These are phyloP conservation scores for Quadroppia sp. DNA, from an alignment of 2,888 invertebrate genomes.

Conservation along the genomic window DNA sequence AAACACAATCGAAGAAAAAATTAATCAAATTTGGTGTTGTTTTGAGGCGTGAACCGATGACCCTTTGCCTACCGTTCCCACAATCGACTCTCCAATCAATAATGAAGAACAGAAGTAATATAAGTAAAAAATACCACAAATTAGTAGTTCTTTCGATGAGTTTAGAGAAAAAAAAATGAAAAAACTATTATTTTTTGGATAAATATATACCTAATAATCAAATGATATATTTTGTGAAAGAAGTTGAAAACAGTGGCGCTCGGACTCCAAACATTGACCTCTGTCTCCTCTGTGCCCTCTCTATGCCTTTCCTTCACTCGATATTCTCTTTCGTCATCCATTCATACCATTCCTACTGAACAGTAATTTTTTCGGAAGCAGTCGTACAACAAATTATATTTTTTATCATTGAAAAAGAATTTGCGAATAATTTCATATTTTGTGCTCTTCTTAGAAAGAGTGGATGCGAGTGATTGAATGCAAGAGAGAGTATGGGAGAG, in stretches of 20 bases:
- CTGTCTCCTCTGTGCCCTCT: neutral
- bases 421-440: slow-evolving; percentile 30
- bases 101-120: neutral
- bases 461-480: neutral
- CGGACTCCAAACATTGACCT: slow-evolving; percentile 12
- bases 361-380: slow-evolving; percentile 26
- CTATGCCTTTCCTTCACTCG: neutral
- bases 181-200: slow-evolving; percentile 2
- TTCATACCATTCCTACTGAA: slow-evolving; percentile 20
- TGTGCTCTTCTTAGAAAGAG: slow-evolving; percentile 16
- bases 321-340: neutral
- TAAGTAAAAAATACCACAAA: neutral
- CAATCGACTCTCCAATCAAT: slow-evolving; percentile 6
- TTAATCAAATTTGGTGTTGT: slow-evolving; percentile 36
- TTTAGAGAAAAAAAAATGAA: neutral
- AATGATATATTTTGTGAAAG: neutral
- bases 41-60: slow-evolving; percentile 13
- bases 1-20: neutral
- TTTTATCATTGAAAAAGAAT: slow-evolving; percentile 18
- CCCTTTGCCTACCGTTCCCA: slow-evolving; percentile 35
- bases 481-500: slow-evolving; percentile 26
- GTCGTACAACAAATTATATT: slow-evolving; percentile 35
- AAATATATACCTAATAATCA: slow-evolving; percentile 6
- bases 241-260: slow-evolving; percentile 30
- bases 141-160: neutral